These are phyloP conservation scores for Cyprinella venusta DNA, from an alignment of 2,797 vertebrate genomes.

Conservation along the genomic window DNA sequence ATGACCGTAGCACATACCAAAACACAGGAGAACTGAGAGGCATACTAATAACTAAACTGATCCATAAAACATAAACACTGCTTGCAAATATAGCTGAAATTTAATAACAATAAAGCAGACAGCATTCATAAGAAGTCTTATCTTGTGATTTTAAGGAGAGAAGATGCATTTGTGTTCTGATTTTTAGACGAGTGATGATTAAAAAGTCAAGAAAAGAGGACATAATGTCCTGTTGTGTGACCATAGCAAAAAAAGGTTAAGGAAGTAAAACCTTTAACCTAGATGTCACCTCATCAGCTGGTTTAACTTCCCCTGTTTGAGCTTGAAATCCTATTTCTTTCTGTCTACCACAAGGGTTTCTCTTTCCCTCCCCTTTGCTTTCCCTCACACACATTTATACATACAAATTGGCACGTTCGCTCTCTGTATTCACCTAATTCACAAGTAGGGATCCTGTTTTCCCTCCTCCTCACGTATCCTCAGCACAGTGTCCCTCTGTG, in stretches of 20 bases:
- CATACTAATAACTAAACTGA: slow-evolving; percentile 5
- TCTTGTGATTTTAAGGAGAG: background rate
- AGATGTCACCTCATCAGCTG: background rate
- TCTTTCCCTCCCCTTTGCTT: background rate
- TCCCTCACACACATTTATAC: background rate
- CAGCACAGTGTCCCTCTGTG: slow-evolving; percentile 40
- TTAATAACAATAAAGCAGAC: background rate
- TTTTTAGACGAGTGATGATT: background rate
- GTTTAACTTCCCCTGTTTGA: background rate
- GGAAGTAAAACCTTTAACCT: background rate
- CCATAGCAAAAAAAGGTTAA: background rate
- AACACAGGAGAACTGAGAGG: slow-evolving; percentile 20
- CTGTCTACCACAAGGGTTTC: background rate
- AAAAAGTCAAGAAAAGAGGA: background rate
- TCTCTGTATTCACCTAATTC: slow-evolving; percentile 15
- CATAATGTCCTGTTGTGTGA: background rate
- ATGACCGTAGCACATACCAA: slow-evolving; percentile 7
- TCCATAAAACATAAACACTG: slow-evolving; percentile 7
- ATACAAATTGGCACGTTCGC: slow-evolving; percentile 25
- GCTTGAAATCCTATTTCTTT: slow-evolving; percentile 11
- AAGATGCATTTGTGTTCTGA: background rate
- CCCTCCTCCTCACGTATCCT: slow-evolving; percentile 5
- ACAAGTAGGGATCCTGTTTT: slow-evolving; percentile 9
- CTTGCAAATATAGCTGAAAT: background rate
- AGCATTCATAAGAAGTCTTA: background rate